A percentile compares a stretch with the other conserved stretches of the same genome.
These are phyloP conservation scores for Natator depressus DNA, from an alignment of 2,113 vertebrate genomes.

Conservation along the genomic window DNA sequence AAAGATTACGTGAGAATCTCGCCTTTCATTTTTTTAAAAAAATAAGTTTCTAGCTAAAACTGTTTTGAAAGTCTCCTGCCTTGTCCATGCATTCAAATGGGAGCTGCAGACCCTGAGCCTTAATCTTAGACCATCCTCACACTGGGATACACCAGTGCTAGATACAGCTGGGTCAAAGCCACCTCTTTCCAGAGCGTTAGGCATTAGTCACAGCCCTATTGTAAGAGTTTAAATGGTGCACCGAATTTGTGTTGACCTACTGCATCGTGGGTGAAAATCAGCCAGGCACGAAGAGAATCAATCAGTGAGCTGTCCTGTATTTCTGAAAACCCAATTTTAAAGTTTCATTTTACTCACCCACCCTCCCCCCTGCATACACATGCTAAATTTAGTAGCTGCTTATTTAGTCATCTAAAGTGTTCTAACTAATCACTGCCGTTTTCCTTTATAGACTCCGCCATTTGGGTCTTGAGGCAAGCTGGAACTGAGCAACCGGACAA, in stretches of 20 bases:
- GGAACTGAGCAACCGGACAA: neutral
- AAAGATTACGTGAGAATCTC: conserved; percentile 34
- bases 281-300: fast-evolving
- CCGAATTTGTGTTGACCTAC: neutral
- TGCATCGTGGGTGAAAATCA: neutral
- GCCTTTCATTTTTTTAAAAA: fast-evolving
- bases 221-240: neutral
- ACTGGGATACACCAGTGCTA: neutral
- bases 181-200: neutral
- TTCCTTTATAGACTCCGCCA: neutral
- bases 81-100: fast-evolving
- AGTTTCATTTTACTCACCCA: neutral
- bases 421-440: neutral
- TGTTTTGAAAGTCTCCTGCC: neutral
- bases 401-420: neutral
- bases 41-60: neutral
- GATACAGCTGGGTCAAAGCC: neutral
- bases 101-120: neutral
- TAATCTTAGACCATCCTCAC: neutral
- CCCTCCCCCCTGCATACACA: neutral
- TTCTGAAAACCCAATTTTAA: neutral
- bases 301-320: neutral
- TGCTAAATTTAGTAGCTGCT: neutral
- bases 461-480: fast-evolving
- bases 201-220: fast-evolving